Base-by-base conservation (phyloP, 2,888 invertebrate species). In the Macrostomum cliftonense region DNA sequence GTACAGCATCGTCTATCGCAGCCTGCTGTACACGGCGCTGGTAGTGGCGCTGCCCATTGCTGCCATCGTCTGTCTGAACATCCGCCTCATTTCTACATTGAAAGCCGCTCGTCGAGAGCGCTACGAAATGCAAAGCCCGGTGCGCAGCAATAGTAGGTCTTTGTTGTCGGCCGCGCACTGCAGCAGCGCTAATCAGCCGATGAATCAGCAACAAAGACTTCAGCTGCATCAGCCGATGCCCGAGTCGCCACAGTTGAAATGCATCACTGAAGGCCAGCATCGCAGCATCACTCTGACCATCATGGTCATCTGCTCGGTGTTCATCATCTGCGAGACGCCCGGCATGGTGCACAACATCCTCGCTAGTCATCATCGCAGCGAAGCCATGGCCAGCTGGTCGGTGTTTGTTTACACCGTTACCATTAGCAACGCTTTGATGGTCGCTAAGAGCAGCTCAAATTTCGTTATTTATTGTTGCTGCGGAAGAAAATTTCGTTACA, bases 261-360 rank as follows among this genome's bases (percentile, higher is more conserved):
- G 14, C 45, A 20, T 14, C 40, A 43, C 20, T n/a, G 17, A 28
- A 16, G 47, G 38, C 13, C 36, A 48, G 19, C 55, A 54, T 40
- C 44, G 53, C 37, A 49, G 45, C 43, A 46, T 57, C 44, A 57
- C 55, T n/a, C 39, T 50, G 14, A 17, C 43, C 16, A 51, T 51
- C 14, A 44, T 51, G 16, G 38, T 51, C 2, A 42, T 52, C 20
- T 48, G 50, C 12, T 43, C 21, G 21, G 44, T 52, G 12, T 51
- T 51, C 40, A 45, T 51, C 16, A 51, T 51, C 17, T 51, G 51
- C 39, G 50, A 51, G 28, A 38, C 44, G 11, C 51, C 51, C 16
- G 51, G 49, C 9, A 37, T 51, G 16, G 39, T 52, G 17, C 52
- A 52, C 21, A 48, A 51, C 37, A 45, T 51, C 14, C 44, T 51